Percentiles rank a stretch among this genome's conserved stretches.
Evolutionary conservation across 2,113 vertebrate species (phyloP).

Genomic region (Sorex araneus): DNA sequence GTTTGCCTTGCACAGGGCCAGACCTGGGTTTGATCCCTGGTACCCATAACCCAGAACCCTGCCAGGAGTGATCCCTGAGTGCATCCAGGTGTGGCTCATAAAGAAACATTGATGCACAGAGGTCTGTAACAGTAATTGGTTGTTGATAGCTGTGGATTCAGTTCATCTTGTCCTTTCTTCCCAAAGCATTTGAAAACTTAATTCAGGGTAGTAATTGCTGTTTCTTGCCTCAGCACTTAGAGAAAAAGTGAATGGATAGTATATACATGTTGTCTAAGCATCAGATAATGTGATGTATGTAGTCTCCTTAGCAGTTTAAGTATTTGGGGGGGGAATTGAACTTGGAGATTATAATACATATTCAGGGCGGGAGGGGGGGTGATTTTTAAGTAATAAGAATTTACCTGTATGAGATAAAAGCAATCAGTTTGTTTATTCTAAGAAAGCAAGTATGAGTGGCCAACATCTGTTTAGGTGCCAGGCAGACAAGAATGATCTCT

Average conservation of each 20-base stretch:
- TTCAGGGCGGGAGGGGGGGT: no score
- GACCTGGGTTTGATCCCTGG: no score
- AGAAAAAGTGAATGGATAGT: conserved; percentile 16
- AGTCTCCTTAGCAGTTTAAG: not conserved
- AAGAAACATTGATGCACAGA: not conserved
- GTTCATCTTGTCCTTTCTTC: conserved; percentile 38
- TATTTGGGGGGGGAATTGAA: not conserved
- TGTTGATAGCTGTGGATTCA: not conserved
- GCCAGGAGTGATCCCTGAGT: no score
- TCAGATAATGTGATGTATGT: not conserved
- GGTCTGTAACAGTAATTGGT: not conserved
- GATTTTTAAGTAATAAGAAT: no score
- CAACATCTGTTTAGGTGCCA: not conserved
- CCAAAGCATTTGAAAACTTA: conserved; percentile 5
- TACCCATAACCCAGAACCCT: no score
- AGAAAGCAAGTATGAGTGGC: not conserved
- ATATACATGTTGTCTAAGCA: not conserved
- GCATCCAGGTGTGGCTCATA: no score
- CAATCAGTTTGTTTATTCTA: no score
- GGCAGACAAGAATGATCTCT: conserved; percentile 41
- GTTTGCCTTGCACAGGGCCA: no score
- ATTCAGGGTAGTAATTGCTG: not conserved
- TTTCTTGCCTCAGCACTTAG: conserved; percentile 23
- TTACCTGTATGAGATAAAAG: no score
- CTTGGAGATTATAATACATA: no score